These are phyloP conservation scores for Myoxocephalus aenaeus DNA, from an alignment of 2,797 vertebrate genomes.

Conservation along the genomic window DNA sequence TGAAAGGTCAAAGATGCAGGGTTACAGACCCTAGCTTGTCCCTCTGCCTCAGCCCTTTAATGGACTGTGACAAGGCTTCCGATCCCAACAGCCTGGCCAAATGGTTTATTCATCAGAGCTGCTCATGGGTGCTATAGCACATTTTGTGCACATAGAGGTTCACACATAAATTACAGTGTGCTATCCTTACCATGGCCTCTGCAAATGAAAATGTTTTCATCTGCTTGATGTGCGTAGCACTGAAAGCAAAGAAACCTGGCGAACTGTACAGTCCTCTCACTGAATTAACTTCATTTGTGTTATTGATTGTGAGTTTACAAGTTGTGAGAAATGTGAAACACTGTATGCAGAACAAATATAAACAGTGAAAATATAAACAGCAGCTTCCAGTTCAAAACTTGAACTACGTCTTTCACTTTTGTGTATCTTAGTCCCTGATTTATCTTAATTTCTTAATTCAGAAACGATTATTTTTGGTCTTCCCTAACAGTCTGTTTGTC, in stretches of 20 bases:
- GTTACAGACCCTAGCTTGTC: constrained; percentile 67
- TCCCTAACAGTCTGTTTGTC: not conserved
- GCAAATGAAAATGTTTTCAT: constrained; percentile 62
- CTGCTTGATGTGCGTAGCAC: constrained; percentile 40
- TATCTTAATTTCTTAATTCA: constrained; percentile 26
- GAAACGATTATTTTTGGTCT: not conserved
- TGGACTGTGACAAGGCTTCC: constrained; percentile 81
- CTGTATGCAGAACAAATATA: constrained; percentile 14
- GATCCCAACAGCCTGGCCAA: constrained; percentile 67
- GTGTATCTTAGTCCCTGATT: constrained; percentile 23
- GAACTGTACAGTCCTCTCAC: constrained; percentile 12
- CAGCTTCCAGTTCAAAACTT: constrained; percentile 8
- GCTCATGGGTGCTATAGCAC: constrained; percentile 63
- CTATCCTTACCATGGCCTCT: constrained; percentile 52
- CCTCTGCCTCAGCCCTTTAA: constrained; percentile 70
- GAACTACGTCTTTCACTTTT: constrained; percentile 9
- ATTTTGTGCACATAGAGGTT: constrained; percentile 56
- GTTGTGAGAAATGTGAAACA: constrained; percentile 31
- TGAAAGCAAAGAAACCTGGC: constrained; percentile 36
- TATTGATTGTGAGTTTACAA: constrained; percentile 48
- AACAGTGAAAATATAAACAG: constrained; percentile 33
- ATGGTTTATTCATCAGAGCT: constrained; percentile 83
- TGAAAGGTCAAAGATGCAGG: constrained; percentile 50
- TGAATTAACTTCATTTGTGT: constrained; percentile 28
- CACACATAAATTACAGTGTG: constrained; percentile 72